Evolutionary conservation across 2,888 invertebrate species (phyloP).

Genomic region (Drosophila acutilabella): DNA sequence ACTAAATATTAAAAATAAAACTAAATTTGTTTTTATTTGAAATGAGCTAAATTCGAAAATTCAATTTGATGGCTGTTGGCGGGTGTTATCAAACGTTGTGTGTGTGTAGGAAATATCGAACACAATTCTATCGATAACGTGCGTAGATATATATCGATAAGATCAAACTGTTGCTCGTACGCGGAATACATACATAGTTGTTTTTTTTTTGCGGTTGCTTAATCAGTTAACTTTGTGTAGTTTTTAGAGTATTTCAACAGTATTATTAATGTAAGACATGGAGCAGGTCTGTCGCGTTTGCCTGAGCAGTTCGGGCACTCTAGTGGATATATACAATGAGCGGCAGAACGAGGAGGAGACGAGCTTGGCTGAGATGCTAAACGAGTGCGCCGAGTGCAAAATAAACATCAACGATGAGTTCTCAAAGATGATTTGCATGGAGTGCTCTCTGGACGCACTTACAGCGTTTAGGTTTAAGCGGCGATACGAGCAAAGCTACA

Average conservation of each 20-base stretch:
- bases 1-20: slow-evolving; percentile 47
- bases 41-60: neutral
- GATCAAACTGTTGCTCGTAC: slow-evolving; percentile 15
- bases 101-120: neutral
- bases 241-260: neutral
- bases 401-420: slow-evolving; percentile 22
- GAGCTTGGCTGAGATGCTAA: slow-evolving; percentile 29
- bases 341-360: neutral
- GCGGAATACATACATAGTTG: neutral
- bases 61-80: slow-evolving; percentile 2
- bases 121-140: slow-evolving; percentile 3
- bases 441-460: slow-evolving; percentile 19
- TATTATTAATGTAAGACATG: slow-evolving; percentile 15
- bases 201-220: neutral
- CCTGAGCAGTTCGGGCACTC: neutral
- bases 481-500: slow-evolving; percentile 32
- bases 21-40: slow-evolving; percentile 5
- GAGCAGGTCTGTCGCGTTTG: slow-evolving; percentile 32
- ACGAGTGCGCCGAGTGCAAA: slow-evolving; percentile 27
- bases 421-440: slow-evolving; percentile 24
- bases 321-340: slow-evolving; percentile 21
- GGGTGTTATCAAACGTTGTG: neutral
- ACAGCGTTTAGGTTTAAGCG: slow-evolving; percentile 24
- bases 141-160: neutral
- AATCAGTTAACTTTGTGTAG: neutral